phyloP scores from a whole-genome alignment of 1,140 invertebrate genomes.

The Cylas formicarius region DNA sequence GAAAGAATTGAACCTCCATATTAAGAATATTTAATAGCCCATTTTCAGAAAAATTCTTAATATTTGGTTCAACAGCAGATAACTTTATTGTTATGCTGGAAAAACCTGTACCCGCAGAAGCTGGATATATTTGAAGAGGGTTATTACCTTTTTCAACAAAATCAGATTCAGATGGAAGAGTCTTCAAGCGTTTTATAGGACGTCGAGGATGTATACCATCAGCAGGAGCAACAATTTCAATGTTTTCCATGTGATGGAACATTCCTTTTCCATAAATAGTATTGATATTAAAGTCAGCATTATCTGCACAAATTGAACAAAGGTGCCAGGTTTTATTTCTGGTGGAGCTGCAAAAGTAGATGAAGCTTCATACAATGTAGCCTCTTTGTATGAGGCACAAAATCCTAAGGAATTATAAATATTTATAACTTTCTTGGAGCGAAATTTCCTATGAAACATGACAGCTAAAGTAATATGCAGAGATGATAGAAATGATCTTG shows the following conservation, averaged over 20 bases:
- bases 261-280: constrained; percentile 24
- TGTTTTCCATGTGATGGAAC: constrained; percentile 24
- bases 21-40: constrained; percentile 7
- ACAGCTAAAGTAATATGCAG: constrained; percentile 14
- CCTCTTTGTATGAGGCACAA: constrained; percentile 20
- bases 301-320: constrained; percentile 28
- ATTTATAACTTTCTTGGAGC: constrained; percentile 20
- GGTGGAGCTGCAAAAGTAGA: constrained; percentile 8
- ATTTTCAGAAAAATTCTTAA: constrained; percentile 9
- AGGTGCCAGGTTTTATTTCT: constrained; percentile 20
- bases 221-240: constrained; percentile 18
- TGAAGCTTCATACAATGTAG: constrained; percentile 17
- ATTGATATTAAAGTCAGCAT: constrained; percentile 23
- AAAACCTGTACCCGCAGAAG: constrained; percentile 15
- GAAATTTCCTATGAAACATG: constrained; percentile 20
- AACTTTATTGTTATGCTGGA: constrained; percentile 2
- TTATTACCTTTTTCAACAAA: constrained; percentile 14
- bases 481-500: constrained; percentile 12
- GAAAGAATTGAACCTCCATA: not conserved
- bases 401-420: constrained; percentile 16
- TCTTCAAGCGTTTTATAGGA: constrained; percentile 13
- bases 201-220: constrained; percentile 10
- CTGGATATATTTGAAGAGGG: constrained; percentile 14
- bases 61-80: constrained; percentile 6
- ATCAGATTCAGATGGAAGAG: constrained; percentile 13